These are phyloP conservation scores for Urophycis tenuis DNA, from an alignment of 2,797 vertebrate species.

Conservation along the genomic window DNA sequence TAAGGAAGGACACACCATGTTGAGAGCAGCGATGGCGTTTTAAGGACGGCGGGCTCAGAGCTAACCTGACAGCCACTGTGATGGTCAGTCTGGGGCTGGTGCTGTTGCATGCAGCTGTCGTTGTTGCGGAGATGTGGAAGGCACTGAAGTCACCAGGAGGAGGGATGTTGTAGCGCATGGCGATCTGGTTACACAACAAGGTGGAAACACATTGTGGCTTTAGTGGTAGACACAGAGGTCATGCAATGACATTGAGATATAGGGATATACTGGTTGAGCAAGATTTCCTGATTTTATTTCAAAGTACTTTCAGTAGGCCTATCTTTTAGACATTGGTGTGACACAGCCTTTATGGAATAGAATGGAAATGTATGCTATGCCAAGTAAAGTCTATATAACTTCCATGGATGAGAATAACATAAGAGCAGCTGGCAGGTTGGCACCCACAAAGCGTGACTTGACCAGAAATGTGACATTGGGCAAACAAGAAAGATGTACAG, in stretches of 20 bases:
- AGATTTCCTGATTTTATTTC: not conserved
- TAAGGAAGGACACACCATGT: not conserved
- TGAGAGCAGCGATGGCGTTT: too few species aligned
- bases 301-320: too few species aligned
- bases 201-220: not conserved
- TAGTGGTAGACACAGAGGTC: not conserved
- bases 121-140: slow-evolving; percentile 51
- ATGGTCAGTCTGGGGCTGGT: slow-evolving; percentile 46
- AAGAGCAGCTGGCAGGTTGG: too few species aligned
- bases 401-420: too few species aligned
- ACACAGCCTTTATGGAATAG: too few species aligned
- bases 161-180: slow-evolving; percentile 66
- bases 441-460: too few species aligned
- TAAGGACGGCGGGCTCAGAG: not conserved
- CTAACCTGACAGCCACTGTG: slow-evolving; percentile 52
- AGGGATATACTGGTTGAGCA: too few species aligned
- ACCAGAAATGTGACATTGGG: too few species aligned
- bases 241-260: not conserved
- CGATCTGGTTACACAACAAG: slow-evolving; percentile 51
- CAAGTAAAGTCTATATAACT: too few species aligned
- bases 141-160: slow-evolving; percentile 61
- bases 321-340: too few species aligned
- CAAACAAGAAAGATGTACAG: too few species aligned
- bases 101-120: slow-evolving; percentile 39
- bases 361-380: too few species aligned